Conservation (phyloP, 2,797 vertebrate genomes). For the Typhlichthys subterraneus region DNA sequence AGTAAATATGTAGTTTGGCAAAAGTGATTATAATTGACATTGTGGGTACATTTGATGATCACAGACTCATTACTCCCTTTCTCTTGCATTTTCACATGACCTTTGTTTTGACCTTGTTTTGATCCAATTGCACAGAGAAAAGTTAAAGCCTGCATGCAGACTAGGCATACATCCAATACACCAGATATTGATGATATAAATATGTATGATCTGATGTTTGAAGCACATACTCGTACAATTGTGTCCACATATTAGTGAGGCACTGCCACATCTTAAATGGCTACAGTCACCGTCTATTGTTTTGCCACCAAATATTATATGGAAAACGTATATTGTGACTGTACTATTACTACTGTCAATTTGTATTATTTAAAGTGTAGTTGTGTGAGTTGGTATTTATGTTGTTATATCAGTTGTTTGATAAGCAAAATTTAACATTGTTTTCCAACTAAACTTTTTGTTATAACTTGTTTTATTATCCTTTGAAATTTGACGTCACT, state of each 20-base stretch:
- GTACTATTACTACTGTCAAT: slow-evolving; percentile 57
- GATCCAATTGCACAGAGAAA: slow-evolving; percentile 58
- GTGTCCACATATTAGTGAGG: slow-evolving; percentile 37
- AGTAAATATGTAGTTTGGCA: slow-evolving; percentile 63
- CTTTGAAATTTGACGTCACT: slow-evolving; percentile 66
- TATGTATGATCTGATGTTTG: slow-evolving; percentile 58
- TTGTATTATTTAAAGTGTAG: slow-evolving; percentile 52
- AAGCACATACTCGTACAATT: slow-evolving; percentile 66
- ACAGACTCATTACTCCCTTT: slow-evolving; percentile 33
- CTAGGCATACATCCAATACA: slow-evolving; percentile 54
- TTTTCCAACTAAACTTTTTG: slow-evolving; percentile 38
- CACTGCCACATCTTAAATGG: slow-evolving; percentile 39
- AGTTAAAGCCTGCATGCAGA: slow-evolving; percentile 70
- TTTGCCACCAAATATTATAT: slow-evolving; percentile 51
- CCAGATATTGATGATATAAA: slow-evolving; percentile 61
- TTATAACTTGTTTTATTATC: slow-evolving; percentile 47
- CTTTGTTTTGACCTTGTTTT: slow-evolving; percentile 62
- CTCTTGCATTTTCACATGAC: slow-evolving; percentile 34
- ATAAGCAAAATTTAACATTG: slow-evolving; percentile 42
- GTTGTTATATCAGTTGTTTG: slow-evolving; percentile 48
- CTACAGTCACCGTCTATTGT: slow-evolving; percentile 41
- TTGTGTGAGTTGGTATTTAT: slow-evolving; percentile 46
- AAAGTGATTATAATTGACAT: slow-evolving; percentile 32
- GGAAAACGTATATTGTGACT: slow-evolving; percentile 50
- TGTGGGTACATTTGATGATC: slow-evolving; percentile 19